Evolutionary conservation across 2,888 invertebrate species (phyloP).

Genomic region (Scelioninae gen. 2): DNA sequence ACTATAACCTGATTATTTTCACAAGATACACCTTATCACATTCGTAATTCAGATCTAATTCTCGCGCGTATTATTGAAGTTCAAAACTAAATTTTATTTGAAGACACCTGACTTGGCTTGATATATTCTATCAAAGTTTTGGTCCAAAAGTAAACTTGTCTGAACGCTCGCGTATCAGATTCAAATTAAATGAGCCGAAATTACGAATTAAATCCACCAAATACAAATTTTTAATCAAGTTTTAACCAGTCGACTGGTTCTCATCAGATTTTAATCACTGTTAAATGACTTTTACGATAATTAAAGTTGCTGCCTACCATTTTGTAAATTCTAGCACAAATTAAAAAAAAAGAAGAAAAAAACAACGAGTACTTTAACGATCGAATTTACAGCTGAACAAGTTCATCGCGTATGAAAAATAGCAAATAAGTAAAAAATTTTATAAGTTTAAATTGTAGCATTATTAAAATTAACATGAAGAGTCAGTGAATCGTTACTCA

Average conservation of each 20-base stretch:
- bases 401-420: too few species aligned
- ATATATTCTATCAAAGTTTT: constrained; percentile 14
- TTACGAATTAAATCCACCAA: not conserved
- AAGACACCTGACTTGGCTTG: not conserved
- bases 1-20: not conserved
- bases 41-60: constrained; percentile 7
- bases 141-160: constrained; percentile 3
- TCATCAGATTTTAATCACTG: too few species aligned
- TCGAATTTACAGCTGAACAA: too few species aligned
- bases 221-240: constrained; percentile 2
- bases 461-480: too few species aligned
- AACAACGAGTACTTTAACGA: too few species aligned
- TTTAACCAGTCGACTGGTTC: not conserved
- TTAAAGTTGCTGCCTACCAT: too few species aligned
- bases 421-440: too few species aligned
- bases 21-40: not conserved
- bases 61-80: constrained; percentile 6
- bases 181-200: not conserved
- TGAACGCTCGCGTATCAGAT: not conserved
- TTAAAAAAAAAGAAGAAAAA: not conserved
- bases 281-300: too few species aligned
- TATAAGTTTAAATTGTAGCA: too few species aligned
- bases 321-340: not conserved
- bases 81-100: constrained; percentile 20
- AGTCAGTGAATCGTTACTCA: too few species aligned